Evolutionary conservation across 1,140 invertebrate species (phyloP), one percentile per base, ranked within the genome.

Genomic region (Hetaerina americana): DNA sequence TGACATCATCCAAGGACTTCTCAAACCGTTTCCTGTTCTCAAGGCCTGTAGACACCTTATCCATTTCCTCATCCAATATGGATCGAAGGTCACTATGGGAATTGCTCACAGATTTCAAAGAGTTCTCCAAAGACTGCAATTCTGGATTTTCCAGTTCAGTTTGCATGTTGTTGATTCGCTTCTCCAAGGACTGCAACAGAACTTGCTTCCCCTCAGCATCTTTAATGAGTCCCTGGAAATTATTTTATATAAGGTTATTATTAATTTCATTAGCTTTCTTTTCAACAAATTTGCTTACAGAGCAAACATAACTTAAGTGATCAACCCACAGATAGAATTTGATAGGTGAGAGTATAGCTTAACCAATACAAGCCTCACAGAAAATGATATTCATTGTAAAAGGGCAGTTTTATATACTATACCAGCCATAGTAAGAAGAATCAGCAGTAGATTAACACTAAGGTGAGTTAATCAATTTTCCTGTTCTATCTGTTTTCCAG

Each of bases 131-230:
- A 78, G 91, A 86, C 72, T 87, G 86, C 72, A 91, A 88, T 78
- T 93, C 91, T 24, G 85, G 84, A 71, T 87, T 85, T 78, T 96
- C 93, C n/a, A 96, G 78, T 79, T 96, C 94, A 73, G 89, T 87
- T 76, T 91, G 87, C 82, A 97, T 90, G 70, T 90, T 91, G 66
- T 88, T 87, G 5, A 95, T 86, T 67, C 93, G 89, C 78, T 92
- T 92, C 75, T 91, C 88, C 8, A 96, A 80, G 2, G 90, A 90
- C 74, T 94, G 90, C 49, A 94, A 87, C 5, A 93, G 83, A 1
- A 92, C 86, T 76, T 91, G 88, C 79, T 95, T 94, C 5, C 88
- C 88, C 77, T 95, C 92, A 8, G 91, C 87, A 79, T 96, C 93
- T 81, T 94, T 93, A 27, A 92, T 79, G 69, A 93, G 81, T 40